These are phyloP conservation scores for Hylyphantes graminicola DNA, from an alignment of 1,140 invertebrate species.

Conservation along the genomic window DNA sequence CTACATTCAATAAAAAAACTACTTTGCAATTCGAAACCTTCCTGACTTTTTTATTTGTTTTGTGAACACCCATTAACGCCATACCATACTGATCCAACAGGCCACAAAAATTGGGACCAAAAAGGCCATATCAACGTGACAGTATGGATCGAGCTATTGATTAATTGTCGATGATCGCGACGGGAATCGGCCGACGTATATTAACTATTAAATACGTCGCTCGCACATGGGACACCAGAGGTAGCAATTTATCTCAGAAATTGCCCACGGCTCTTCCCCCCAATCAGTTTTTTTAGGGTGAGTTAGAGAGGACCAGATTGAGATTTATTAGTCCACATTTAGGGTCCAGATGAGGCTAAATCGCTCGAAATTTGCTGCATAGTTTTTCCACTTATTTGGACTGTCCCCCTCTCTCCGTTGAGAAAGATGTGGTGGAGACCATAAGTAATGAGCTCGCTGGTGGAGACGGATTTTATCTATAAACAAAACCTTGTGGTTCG, in stretches of 20 bases:
- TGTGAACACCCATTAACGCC: too few species aligned
- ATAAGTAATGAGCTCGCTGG: background rate
- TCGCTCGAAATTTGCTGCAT: background rate
- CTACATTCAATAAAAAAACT: too few species aligned
- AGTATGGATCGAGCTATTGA: slow-evolving; percentile 41
- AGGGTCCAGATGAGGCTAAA: slow-evolving; percentile 9
- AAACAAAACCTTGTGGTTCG: slow-evolving; percentile 18
- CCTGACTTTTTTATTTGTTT: too few species aligned
- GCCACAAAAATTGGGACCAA: too few species aligned
- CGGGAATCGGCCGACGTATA: background rate
- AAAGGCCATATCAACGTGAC: slow-evolving; percentile 9
- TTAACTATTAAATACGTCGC: slow-evolving; percentile 47
- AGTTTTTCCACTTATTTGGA: slow-evolving; percentile 1
- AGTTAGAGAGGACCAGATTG: slow-evolving; percentile 10
- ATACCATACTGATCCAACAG: too few species aligned
- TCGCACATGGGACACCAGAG: slow-evolving; percentile 40
- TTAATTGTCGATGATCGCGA: slow-evolving; percentile 23
- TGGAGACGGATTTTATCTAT: background rate
- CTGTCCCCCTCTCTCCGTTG: background rate
- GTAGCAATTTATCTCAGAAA: slow-evolving; percentile 36
- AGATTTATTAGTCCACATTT: slow-evolving; percentile 40
- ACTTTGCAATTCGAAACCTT: too few species aligned
- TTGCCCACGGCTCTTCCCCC: slow-evolving; percentile 29
- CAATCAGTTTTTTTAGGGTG: slow-evolving; percentile 7
- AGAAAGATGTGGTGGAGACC: background rate